Evolutionary conservation across 92 coral and sea anemone species (phyloP).

Genomic region (Ricordea florida): DNA sequence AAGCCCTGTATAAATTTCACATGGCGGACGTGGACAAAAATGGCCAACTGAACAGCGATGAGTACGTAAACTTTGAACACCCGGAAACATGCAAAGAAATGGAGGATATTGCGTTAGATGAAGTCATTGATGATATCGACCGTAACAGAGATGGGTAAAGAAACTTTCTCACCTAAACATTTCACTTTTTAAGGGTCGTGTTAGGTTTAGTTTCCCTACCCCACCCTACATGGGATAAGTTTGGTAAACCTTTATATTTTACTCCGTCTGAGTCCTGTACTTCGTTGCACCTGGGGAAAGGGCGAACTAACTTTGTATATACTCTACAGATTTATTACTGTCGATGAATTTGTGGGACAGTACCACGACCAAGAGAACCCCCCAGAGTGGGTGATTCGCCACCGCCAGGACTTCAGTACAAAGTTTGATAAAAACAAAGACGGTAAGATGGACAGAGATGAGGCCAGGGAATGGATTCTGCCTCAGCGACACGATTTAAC

Average conservation of each 20-base stretch:
- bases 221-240: too few relatives aligned
- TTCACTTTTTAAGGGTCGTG: too few relatives aligned
- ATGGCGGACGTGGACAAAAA: constrained; percentile 87
- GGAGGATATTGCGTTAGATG: constrained; percentile 93
- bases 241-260: too few relatives aligned
- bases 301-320: background rate
- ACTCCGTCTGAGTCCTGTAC: too few relatives aligned
- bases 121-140: constrained; percentile 90
- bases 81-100: constrained; percentile 92
- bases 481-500: constrained; percentile 86
- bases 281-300: too few relatives aligned
- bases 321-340: constrained; percentile 66
- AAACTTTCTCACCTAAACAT: too few relatives aligned
- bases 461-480: constrained; percentile 89
- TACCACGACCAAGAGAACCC: constrained; percentile 75
- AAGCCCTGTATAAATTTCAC: constrained; percentile 85
- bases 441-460: constrained; percentile 92
- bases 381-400: constrained; percentile 93
- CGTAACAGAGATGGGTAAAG: constrained; percentile 87
- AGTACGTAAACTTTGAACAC: constrained; percentile 95
- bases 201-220: too few relatives aligned
- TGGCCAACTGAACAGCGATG: constrained; percentile 89
- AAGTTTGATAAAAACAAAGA: constrained; percentile 87
- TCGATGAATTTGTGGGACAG: constrained; percentile 93
- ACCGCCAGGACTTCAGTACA: constrained; percentile 81